Evolutionary conservation across 2,888 invertebrate genomes (phyloP).

Genomic region (Gastrophysa polygoni): DNA sequence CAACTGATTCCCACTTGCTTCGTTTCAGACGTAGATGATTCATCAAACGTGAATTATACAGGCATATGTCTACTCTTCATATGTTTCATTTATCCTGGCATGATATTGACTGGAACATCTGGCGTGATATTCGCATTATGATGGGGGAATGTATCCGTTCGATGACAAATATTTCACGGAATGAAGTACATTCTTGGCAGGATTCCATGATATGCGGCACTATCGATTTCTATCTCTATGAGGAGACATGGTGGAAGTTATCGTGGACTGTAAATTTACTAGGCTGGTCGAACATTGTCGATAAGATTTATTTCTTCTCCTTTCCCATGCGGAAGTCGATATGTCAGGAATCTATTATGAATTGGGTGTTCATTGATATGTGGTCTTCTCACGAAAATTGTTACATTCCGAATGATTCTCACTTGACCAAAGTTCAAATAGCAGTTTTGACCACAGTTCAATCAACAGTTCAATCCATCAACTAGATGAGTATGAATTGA

Average conservation of each 20-base stretch:
- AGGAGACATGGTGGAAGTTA: not conserved
- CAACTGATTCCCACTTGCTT: not conserved
- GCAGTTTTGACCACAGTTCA: no score
- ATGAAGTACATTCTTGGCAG: conserved; percentile 15
- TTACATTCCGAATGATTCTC: no score
- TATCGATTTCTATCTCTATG: conserved; percentile 14
- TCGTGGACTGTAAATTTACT: not conserved
- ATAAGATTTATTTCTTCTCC: not conserved
- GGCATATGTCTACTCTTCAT: not conserved
- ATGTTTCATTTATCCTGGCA: not conserved
- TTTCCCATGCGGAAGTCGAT: not conserved
- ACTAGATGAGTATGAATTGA: no score
- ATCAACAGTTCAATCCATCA: no score
- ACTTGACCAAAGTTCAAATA: no score
- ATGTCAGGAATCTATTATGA: no score
- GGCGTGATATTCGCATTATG: not conserved
- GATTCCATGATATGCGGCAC: conserved; percentile 13
- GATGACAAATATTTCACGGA: conserved; percentile 6
- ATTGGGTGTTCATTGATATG: no score
- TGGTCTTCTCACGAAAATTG: no score
- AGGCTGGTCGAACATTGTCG: not conserved
- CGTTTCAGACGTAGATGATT: not conserved
- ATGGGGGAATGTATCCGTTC: conserved; percentile 5
- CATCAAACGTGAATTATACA: not conserved
- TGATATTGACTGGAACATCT: not conserved